phyloP scores from a whole-genome alignment of 2,888 invertebrate genomes.

The Aricia artaxerxes region DNA sequence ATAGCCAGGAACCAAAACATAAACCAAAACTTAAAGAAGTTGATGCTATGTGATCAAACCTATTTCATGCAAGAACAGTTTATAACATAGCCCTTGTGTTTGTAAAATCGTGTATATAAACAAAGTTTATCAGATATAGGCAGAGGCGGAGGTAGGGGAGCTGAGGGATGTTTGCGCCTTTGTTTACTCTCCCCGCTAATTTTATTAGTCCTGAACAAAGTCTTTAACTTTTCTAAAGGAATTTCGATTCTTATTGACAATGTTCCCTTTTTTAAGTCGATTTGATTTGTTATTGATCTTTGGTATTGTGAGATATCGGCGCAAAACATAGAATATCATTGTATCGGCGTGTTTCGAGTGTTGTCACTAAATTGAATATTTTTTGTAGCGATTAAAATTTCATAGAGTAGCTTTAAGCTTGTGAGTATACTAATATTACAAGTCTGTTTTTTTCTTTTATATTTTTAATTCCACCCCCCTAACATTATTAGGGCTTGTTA shows the following conservation, averaged over 20 bases:
- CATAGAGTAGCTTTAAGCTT: too few relatives aligned
- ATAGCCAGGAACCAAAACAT: too few relatives aligned
- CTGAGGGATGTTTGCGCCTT: slow-evolving; percentile 27
- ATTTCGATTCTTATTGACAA: slow-evolving; percentile 10
- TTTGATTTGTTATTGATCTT: slow-evolving; percentile 16
- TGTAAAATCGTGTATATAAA: slow-evolving; percentile 24
- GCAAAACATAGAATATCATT: too few relatives aligned
- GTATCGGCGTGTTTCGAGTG: not conserved
- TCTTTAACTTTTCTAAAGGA: slow-evolving; percentile 23
- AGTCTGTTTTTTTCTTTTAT: too few relatives aligned
- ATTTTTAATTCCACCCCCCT: too few relatives aligned
- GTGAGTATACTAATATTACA: too few relatives aligned
- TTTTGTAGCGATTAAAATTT: too few relatives aligned
- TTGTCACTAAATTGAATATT: too few relatives aligned
- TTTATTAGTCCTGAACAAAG: slow-evolving; percentile 35
- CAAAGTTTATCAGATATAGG: slow-evolving; percentile 28
- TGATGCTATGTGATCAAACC: not conserved
- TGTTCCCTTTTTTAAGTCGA: slow-evolving; percentile 5
- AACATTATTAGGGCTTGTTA: too few relatives aligned
- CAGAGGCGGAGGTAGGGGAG: slow-evolving; percentile 9
- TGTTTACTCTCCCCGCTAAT: slow-evolving; percentile 39
- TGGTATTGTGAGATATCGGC: not conserved
- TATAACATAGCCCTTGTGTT: not conserved
- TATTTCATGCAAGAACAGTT: not conserved
- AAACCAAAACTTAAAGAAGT: not conserved